phyloP scores from a whole-genome alignment of 2,888 invertebrate species.

The Anagyrus pseudococci region DNA sequence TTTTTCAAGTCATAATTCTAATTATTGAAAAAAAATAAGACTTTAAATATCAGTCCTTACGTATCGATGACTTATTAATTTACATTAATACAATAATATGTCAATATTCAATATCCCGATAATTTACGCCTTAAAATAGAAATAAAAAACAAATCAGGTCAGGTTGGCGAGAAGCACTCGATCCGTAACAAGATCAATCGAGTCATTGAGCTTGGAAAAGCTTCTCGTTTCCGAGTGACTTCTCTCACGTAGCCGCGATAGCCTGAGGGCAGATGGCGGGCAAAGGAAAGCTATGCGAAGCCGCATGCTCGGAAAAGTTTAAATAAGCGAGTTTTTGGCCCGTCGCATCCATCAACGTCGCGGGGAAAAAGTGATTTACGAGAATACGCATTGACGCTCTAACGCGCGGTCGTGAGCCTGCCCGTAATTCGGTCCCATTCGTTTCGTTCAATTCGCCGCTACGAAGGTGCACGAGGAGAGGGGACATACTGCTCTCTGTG shows the following conservation, averaged over 20 bases:
- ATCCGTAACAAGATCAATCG: constrained; percentile 55
- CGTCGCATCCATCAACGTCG: constrained; percentile 42
- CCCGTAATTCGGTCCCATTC: no score
- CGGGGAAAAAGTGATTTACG: constrained; percentile 33
- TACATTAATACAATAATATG: no score
- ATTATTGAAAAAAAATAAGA: no score
- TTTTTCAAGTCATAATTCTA: no score
- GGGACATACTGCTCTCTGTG: no score
- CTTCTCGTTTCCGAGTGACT: constrained; percentile 32
- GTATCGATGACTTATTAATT: no score
- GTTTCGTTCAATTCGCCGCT: no score
- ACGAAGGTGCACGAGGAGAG: no score
- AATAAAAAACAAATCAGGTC: background rate
- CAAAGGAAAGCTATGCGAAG: constrained; percentile 2
- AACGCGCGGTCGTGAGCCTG: no score
- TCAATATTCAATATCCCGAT: no score
- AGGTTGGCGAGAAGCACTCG: constrained; percentile 36
- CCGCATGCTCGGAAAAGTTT: constrained; percentile 25
- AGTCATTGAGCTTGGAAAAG: constrained; percentile 51
- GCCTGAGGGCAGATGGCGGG: background rate
- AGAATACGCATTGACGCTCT: constrained; percentile 24
- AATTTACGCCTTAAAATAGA: no score
- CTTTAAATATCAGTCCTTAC: no score
- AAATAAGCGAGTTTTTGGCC: constrained; percentile 35
- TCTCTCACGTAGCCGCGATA: background rate